phyloP scores from a whole-genome alignment of 1,140 invertebrate genomes.

The Ostrea edulis region DNA sequence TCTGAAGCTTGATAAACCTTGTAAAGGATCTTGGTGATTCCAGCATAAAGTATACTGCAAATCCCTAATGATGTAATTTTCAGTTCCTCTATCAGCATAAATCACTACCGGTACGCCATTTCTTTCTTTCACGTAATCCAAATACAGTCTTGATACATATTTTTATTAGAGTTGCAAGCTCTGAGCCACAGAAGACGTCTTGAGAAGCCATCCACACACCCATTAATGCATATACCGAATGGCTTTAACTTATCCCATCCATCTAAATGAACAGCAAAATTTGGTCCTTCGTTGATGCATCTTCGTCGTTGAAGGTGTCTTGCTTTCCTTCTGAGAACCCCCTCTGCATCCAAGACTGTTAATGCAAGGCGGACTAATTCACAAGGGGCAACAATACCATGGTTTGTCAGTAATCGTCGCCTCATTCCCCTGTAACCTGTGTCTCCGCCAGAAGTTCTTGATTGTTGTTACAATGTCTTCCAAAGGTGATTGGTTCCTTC shows the following conservation, averaged over 20 bases:
- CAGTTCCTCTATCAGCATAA: constrained; percentile 38
- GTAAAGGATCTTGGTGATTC: constrained; percentile 41
- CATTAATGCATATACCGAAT: constrained; percentile 41
- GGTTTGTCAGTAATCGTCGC: neutral
- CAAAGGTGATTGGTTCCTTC: neutral
- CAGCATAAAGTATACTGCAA: constrained; percentile 26
- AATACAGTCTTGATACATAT: constrained; percentile 41
- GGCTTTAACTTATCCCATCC: constrained; percentile 50
- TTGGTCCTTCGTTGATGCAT: constrained; percentile 41
- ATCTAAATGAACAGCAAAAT: constrained; percentile 48
- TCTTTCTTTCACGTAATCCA: constrained; percentile 38
- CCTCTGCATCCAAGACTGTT: constrained; percentile 23
- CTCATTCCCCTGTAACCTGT: constrained; percentile 41
- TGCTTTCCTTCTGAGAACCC: neutral
- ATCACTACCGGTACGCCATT: constrained; percentile 41
- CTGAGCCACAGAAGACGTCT: constrained; percentile 40
- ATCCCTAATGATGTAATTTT: constrained; percentile 38
- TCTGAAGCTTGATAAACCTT: constrained; percentile 42
- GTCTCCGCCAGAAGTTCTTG: constrained; percentile 28
- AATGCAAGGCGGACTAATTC: constrained; percentile 26
- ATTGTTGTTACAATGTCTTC: constrained; percentile 41
- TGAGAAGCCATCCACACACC: constrained; percentile 40
- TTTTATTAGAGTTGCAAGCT: constrained; percentile 48
- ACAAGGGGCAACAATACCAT: neutral
- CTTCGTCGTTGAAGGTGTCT: neutral